phyloP scores from a whole-genome alignment of 2,888 invertebrate species.

The Dendrolimus pini region DNA sequence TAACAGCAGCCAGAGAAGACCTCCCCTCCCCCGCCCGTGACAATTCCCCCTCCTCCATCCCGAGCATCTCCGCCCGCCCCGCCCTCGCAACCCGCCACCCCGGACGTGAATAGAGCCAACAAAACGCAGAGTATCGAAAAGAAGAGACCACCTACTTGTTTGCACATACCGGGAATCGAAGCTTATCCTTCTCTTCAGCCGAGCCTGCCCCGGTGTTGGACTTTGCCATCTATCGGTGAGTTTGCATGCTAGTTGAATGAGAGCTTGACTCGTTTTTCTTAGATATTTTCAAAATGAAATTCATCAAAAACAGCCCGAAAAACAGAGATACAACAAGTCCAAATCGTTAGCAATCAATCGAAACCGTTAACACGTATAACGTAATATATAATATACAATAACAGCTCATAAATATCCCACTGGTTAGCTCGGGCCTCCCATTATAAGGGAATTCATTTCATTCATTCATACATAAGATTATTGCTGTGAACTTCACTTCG shows the following conservation, averaged over 20 bases:
- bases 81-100: not conserved
- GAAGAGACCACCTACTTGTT: slow-evolving; percentile 54
- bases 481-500: too few relatives aligned
- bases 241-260: too few relatives aligned
- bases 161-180: slow-evolving; percentile 88
- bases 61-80: not conserved
- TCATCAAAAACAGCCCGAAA: too few relatives aligned
- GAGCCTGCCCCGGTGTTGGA: slow-evolving; percentile 84
- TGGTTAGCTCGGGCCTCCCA: too few relatives aligned
- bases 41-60: slow-evolving; percentile 8
- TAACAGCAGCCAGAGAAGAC: slow-evolving; percentile 13
- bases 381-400: too few relatives aligned
- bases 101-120: not conserved
- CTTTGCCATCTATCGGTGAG: slow-evolving; percentile 81
- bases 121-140: not conserved
- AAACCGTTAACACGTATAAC: too few relatives aligned
- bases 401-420: too few relatives aligned
- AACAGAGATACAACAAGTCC: too few relatives aligned
- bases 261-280: too few relatives aligned
- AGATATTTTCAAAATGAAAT: too few relatives aligned
- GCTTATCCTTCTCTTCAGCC: slow-evolving; percentile 83
- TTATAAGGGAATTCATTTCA: too few relatives aligned
- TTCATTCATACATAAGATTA: not conserved
- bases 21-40: slow-evolving; percentile 7
- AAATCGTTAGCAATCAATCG: too few relatives aligned